These are phyloP conservation scores for Anisognathus igniventris DNA, from an alignment of 2,797 vertebrate genomes.

Conservation along the genomic window DNA sequence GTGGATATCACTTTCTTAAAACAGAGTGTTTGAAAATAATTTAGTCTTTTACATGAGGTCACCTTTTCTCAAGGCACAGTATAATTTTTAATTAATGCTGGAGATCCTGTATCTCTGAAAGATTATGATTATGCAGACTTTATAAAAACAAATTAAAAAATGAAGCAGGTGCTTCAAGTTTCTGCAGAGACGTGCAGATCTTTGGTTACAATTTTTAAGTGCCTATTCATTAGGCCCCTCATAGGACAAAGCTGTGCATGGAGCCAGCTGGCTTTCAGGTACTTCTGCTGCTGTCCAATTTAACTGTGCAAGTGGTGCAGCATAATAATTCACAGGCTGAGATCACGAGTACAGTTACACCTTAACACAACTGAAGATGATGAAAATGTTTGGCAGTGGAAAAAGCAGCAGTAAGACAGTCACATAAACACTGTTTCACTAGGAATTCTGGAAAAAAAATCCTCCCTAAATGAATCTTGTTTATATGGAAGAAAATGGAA, in stretches of 20 bases:
- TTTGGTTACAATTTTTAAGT: neutral
- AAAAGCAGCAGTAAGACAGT: neutral
- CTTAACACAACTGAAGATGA: neutral
- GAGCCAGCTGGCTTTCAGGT: conserved; percentile 4
- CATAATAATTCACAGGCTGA: neutral
- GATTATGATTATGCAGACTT: neutral
- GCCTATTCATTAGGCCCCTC: neutral
- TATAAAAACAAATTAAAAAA: neutral
- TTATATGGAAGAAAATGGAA: neutral
- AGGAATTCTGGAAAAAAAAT: neutral
- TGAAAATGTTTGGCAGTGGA: neutral
- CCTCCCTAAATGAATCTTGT: neutral
- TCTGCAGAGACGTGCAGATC: neutral
- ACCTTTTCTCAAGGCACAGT: neutral
- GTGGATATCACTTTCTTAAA: neutral
- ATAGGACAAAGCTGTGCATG: neutral
- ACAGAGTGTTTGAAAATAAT: neutral
- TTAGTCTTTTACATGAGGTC: neutral
- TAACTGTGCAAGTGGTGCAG: neutral
- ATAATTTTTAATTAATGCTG: neutral
- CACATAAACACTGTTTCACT: neutral
- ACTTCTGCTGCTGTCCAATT: neutral
- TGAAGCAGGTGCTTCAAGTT: neutral
- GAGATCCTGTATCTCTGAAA: neutral
- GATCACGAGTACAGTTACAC: neutral